These are phyloP conservation scores for Aphelinus atriplicis DNA, from an alignment of 1,140 invertebrate species.

Conservation along the genomic window DNA sequence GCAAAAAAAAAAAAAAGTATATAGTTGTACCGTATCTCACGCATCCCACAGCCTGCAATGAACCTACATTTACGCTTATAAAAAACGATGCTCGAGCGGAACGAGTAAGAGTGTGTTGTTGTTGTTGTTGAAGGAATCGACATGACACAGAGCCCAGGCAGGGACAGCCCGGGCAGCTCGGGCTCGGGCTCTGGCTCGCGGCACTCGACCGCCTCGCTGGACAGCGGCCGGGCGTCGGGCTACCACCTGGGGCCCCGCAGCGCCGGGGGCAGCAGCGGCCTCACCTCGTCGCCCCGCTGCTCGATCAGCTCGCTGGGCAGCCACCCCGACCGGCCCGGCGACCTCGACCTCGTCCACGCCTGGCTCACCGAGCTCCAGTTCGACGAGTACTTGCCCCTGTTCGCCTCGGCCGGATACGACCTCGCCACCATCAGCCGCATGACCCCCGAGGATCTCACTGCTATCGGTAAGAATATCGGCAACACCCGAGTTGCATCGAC, in stretches of 20 bases:
- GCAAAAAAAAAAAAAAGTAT: no score
- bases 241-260: constrained; percentile 68
- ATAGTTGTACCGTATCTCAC: no score
- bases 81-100: no score
- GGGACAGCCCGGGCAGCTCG: constrained; percentile 89
- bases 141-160: constrained; percentile 83
- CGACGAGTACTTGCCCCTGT: constrained; percentile 94
- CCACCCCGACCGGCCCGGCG: constrained; percentile 71
- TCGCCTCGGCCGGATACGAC: constrained; percentile 96
- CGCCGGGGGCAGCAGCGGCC: constrained; percentile 54
- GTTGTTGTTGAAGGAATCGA: constrained; percentile 65
- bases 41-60: no score
- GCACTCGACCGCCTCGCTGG: constrained; percentile 91
- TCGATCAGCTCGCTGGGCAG: constrained; percentile 80
- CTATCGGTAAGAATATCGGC: constrained; percentile 69
- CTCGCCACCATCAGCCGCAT: constrained; percentile 96
- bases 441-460: constrained; percentile 94
- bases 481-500: no score
- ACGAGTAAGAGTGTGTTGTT: no score
- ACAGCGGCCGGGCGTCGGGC: constrained; percentile 89
- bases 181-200: constrained; percentile 86
- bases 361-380: constrained; percentile 96
- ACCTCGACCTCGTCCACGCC: constrained; percentile 88
- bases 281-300: constrained; percentile 69
- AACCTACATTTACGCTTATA: no score